Conservation (phyloP, 2,888 invertebrate genomes). For the Phengaris arion region DNA sequence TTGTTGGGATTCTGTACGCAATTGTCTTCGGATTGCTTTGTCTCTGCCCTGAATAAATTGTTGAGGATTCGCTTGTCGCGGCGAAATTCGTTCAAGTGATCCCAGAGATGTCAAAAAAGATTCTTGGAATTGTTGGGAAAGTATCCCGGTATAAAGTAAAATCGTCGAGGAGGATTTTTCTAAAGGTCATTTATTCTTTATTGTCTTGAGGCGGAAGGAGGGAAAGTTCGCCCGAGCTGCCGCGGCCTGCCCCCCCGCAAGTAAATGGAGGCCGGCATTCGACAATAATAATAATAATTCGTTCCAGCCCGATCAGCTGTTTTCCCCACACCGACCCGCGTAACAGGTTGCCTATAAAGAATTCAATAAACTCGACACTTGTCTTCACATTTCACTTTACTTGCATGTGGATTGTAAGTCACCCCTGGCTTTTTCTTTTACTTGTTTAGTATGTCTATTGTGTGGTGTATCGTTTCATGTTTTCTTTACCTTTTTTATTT, state of each 20-base stretch:
- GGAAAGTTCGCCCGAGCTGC: constrained; percentile 54
- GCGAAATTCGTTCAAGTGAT: background rate
- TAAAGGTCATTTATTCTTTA: constrained; percentile 34
- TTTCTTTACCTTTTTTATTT: constrained; percentile 8
- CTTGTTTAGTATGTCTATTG: background rate
- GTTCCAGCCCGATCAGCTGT: constrained; percentile 76
- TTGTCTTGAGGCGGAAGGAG: constrained; percentile 40
- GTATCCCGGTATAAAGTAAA: constrained; percentile 1
- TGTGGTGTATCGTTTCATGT: constrained; percentile 8
- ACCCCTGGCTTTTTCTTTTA: background rate
- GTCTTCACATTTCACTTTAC: constrained; percentile 72
- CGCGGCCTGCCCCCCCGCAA: constrained; percentile 52
- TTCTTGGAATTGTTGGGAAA: background rate
- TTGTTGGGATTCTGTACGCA: constrained; percentile 17
- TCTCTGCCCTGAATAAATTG: background rate
- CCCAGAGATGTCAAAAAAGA: background rate
- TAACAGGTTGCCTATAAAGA: constrained; percentile 81
- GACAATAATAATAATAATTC: constrained; percentile 74
- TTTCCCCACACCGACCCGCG: constrained; percentile 73
- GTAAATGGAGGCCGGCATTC: constrained; percentile 73
- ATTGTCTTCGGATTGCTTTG: constrained; percentile 20
- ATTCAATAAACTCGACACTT: constrained; percentile 77
- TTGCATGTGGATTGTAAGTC: constrained; percentile 56
- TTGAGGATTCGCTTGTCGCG: background rate
- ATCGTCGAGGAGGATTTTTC: constrained; percentile 19